Base-by-base conservation (phyloP, 2,113 vertebrate genomes). In the Cebidichthys violaceus region DNA sequence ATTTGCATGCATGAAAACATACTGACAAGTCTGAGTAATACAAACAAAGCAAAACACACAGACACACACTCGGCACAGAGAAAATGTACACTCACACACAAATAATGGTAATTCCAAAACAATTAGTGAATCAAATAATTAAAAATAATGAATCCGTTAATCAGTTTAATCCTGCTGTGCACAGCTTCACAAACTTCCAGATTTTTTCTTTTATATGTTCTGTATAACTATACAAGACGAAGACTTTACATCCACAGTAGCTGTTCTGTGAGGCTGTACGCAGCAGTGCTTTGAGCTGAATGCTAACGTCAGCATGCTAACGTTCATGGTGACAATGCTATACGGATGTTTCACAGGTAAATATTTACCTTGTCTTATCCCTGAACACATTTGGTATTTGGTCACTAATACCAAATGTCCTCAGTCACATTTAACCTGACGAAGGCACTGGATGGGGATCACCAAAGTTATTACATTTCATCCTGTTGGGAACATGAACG, bases 1-100 rank as follows among this genome's bases (percentile, higher is more conserved):
- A 83, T 82, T 77, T 73, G 61, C 62, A 69, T 64, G 18, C 52
- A 62, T 69, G 33, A 69, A 78, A 67, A 35, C 29, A 59, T 1
- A 57, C 15, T 10, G 50, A 37, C 15, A 31, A 31, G 17, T 2
- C 71, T 66, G 39, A 57, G 9, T 13, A 24, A 71, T 37, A 57
- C 1, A 33, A 27, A 20, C 35, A 55, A 82, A 66, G 39, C 24
- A 57, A 45, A 62, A 55, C 27, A 9, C 39, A 43, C 52, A 37
- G 27, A 69, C 41, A 50, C 65, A 77, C 70, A 20, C 24, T 18
- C 29, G 47, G 4, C 37, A 59, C 50, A 57, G 55, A 57, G 17
- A 35, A 35, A 6, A 9, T 43, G 1, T 0, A 35, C 20, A 9
- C n/a, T 67, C 13, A n/a, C 29, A 31, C 18, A 33, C 33, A 41